Base-by-base conservation (phyloP, 2,888 invertebrate species). In the Phyto melanocephala region DNA sequence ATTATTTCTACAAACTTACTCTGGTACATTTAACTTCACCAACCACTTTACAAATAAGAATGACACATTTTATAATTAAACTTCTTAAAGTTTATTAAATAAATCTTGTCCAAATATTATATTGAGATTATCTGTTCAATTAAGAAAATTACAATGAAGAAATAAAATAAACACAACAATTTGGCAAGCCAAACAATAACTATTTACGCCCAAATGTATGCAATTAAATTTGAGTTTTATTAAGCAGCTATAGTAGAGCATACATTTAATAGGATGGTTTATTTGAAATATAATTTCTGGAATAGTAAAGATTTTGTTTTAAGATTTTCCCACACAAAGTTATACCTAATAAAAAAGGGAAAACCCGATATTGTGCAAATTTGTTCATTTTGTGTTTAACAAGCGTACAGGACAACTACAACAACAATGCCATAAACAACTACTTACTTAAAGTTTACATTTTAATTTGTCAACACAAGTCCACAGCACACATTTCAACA, bases 211-310 rank as follows among this genome's bases (percentile, higher is more conserved):
- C 42, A 28, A 75, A 58, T 22, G 58, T 80, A 70, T 54, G 75
- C 68, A 54, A 75, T 42, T 20, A 70, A 17, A 45, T 63, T 72
- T n/a, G 37, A 37, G 47, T 62, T 37, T 47, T n/a, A 78, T 71
- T 22, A 22, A 47, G 11, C 60, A 11, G 8, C 8, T 28, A 60
- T 68, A 77, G 54, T 67, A 67, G 47, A 15, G 17, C 28, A 22
- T 11, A 11, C 2, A 13, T 45, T 70, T 35, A 17, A 20, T 54
- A 17, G 7, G 1, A 13, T 42, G 3, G 28, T 33, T 56, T 17
- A n/a, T 28, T 54, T 42, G 28, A 5, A 5, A 28, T 28, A 6
- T 28, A 5, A 28, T 28, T 28, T 28, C 4, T 6, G 6, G 28
- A 5, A 28, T 5, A 28, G 6, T 28, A 5, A 28, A 28, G 28